Percentiles rank a stretch among this genome's conserved stretches.
Evolutionary conservation across 2,797 vertebrate genomes (phyloP).

Genomic region (Discoglossus pictus): DNA sequence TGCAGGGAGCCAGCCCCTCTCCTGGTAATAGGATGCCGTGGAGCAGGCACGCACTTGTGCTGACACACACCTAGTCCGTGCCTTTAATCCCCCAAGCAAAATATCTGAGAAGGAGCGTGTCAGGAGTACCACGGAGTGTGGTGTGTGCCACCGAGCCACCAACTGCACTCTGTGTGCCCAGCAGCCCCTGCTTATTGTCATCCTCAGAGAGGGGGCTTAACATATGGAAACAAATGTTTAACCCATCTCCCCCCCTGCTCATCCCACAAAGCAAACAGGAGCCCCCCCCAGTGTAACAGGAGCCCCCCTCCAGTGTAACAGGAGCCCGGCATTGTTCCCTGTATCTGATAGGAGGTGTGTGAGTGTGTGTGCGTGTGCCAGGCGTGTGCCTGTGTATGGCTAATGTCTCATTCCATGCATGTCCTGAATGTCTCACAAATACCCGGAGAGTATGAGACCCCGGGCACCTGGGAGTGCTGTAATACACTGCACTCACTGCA

Average conservation of each 20-base stretch:
- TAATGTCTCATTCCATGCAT: constrained; percentile 37
- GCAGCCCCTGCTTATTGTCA: constrained; percentile 14
- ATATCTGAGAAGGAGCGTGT: background rate
- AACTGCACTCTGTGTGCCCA: background rate
- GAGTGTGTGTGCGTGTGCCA: constrained; percentile 22
- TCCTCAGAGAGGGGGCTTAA: constrained; percentile 6
- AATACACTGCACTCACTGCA: too few relatives aligned
- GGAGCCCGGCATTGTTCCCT: constrained; percentile 32
- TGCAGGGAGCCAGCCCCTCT: constrained; percentile 2
- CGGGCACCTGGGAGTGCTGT: too few relatives aligned
- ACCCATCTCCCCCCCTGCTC: constrained; percentile 1
- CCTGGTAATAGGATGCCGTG: constrained; percentile 26
- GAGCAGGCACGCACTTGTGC: constrained; percentile 40
- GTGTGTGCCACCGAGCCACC: background rate
- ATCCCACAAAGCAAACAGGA: background rate
- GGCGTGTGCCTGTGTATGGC: constrained; percentile 41
- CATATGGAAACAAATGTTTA: constrained; percentile 38
- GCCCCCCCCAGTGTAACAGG: constrained; percentile 30
- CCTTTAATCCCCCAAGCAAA: constrained; percentile 36
- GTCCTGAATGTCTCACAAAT: constrained; percentile 18
- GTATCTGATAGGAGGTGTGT: constrained; percentile 41
- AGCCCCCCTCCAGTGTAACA: background rate
- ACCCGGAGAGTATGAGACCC: constrained; percentile 1
- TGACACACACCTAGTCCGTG: constrained; percentile 33
- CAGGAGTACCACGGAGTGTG: background rate